phyloP scores from a whole-genome alignment of 2,797 vertebrate species.

The Syngnathus acus region DNA sequence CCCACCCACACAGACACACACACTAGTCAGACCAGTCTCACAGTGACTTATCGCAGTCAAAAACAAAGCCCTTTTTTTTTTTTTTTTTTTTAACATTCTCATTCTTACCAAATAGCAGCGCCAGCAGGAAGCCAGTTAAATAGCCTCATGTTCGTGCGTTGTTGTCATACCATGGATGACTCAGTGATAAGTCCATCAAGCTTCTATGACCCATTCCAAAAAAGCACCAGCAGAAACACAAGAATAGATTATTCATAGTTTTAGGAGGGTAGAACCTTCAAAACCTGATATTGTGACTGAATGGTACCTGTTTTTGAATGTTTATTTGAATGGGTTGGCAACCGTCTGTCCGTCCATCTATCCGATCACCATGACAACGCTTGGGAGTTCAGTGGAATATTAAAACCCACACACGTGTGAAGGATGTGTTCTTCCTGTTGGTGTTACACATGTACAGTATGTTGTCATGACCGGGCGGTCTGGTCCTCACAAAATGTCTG shows the following conservation, averaged over 20 bases:
- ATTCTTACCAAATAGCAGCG: not conserved
- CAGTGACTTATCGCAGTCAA: constrained; percentile 1
- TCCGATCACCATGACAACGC: not conserved
- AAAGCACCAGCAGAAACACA: not conserved
- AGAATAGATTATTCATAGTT: not conserved
- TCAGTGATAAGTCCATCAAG: not conserved
- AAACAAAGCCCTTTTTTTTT: not conserved
- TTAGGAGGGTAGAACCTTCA: not conserved
- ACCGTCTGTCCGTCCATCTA: not conserved
- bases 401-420: not conserved
- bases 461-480: constrained; percentile 9
- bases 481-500: not conserved
- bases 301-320: not conserved
- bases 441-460: not conserved
- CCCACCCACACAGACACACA: not conserved
- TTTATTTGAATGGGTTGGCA: not conserved
- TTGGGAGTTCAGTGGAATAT: constrained; percentile 8
- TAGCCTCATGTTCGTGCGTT: not conserved
- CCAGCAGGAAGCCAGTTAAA: not conserved
- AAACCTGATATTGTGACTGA: not conserved
- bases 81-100: not conserved
- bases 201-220: not conserved
- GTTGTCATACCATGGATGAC: not conserved
- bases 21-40: constrained; percentile 19
- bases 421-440: not conserved